Evolutionary conservation across 2,797 vertebrate genomes (phyloP).

Genomic region (Leuciscus waleckii): DNA sequence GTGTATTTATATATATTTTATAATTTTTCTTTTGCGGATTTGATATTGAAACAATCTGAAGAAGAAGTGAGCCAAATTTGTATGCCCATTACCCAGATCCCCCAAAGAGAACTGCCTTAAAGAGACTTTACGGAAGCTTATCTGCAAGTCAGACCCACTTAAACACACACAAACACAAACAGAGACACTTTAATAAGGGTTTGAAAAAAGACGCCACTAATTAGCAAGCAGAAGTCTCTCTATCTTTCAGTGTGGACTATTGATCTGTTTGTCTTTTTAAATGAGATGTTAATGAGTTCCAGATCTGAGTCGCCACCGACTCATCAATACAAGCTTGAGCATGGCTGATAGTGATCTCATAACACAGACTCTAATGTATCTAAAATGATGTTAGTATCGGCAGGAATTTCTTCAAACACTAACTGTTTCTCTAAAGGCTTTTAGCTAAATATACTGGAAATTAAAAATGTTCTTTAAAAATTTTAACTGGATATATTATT

Average conservation of each 20-base stretch:
- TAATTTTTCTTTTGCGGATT: neutral
- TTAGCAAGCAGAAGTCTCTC: conserved; percentile 10
- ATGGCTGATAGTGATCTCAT: neutral
- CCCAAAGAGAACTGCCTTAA: neutral
- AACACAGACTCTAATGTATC: conserved; percentile 30
- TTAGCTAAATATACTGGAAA: neutral
- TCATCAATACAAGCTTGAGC: conserved; percentile 32
- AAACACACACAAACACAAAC: neutral
- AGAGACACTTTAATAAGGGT: conserved; percentile 28
- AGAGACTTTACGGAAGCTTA: neutral
- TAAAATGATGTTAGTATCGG: conserved; percentile 1
- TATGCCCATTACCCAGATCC: neutral
- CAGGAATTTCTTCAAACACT: neutral
- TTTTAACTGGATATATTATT: neutral
- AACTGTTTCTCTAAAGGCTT: neutral
- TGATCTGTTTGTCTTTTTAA: conserved; percentile 50
- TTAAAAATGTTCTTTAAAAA: neutral
- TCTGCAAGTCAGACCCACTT: conserved; percentile 1
- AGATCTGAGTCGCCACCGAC: neutral
- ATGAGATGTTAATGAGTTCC: conserved; percentile 43
- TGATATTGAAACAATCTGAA: neutral
- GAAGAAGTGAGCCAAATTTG: neutral
- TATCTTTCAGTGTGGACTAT: conserved; percentile 35
- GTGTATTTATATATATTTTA: no score
- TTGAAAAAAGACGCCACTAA: conserved; percentile 38